Base-by-base conservation (phyloP, 2,888 invertebrate species). In the Gari tellinella region DNA sequence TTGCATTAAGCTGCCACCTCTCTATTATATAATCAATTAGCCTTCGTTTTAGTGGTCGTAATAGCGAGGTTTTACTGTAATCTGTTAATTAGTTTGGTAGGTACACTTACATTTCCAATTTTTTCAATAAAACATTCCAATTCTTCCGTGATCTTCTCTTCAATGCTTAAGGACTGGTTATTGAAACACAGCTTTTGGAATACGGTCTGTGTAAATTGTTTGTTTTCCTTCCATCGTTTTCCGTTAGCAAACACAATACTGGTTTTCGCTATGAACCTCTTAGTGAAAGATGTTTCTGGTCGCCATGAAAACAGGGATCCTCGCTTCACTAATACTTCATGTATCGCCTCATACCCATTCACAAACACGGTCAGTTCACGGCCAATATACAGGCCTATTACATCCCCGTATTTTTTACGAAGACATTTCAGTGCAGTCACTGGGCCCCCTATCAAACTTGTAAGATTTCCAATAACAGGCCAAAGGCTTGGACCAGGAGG, bases 161-260 rank as follows among this genome's bases (percentile, higher is more conserved):
- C 80, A 17, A 77, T 10, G 7, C n/a, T 15, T 0, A n/a, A 40
- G 26, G 63, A 58, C 14, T 46, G 41, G 31, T 57, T 66, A 0
- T 56, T 72, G 31, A 80, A 74, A 12, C 80, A 72, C 25, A 77
- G 55, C 17, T 72, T 53, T 1, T 61, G 38, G 1, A 80, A 49
- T 0, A 68, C 43, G 25, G 43, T 19, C n/a, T n/a, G n/a, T n/a
- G n/a, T n/a, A n/a, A n/a, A n/a, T n/a, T n/a, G n/a, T n/a, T n/a
- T n/a, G n/a, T n/a, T n/a, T n/a, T n/a, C n/a, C n/a, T n/a, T n/a
- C n/a, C n/a, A n/a, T n/a, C n/a, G n/a, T n/a, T n/a, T 7, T 7
- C 68, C 80, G 40, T 67, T 70, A 5, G 21, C 52, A 14, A 57
- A 73, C 12, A 67, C 38, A 15, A 76, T 23, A 8, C 62, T 64